A percentile compares a stretch with the other conserved stretches of the same genome.
Evolutionary conservation across 2,888 invertebrate genomes (phyloP).

Genomic region (Autographa gamma): DNA sequence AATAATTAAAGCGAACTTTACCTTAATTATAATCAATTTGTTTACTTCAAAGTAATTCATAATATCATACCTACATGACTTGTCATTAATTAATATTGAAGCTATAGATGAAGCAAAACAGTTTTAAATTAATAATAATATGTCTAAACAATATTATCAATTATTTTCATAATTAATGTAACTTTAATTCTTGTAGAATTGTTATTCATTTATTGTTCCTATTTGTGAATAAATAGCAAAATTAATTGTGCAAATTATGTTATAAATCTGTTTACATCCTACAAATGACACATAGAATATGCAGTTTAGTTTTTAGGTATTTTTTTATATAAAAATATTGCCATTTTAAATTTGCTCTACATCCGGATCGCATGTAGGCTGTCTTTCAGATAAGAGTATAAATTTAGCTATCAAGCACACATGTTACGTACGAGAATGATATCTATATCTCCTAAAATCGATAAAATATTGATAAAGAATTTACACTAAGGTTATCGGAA

Average conservation of each 20-base stretch:
- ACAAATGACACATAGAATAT: neutral
- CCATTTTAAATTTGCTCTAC: neutral
- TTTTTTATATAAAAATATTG: neutral
- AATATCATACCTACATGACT: neutral
- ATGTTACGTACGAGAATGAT: constrained; percentile 22
- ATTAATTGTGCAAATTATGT: neutral
- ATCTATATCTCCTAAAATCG: constrained; percentile 43
- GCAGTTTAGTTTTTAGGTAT: neutral
- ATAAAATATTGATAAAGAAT: constrained; percentile 38
- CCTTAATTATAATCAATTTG: neutral
- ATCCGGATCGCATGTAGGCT: neutral
- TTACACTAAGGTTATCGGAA: constrained; percentile 35
- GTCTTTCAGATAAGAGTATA: neutral
- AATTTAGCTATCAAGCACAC: constrained; percentile 16
- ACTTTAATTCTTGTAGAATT: neutral
- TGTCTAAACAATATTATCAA: neutral
- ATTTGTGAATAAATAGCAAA: neutral
- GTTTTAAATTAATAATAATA: neutral
- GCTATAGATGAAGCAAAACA: neutral
- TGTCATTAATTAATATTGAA: neutral
- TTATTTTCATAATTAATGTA: constrained; percentile 3
- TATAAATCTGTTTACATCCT: neutral
- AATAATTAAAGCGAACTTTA: neutral
- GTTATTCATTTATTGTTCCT: neutral
- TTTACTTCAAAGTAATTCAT: neutral